A percentile compares a stretch with the other conserved stretches of the same genome.
Evolutionary conservation across 2,888 invertebrate species (phyloP).

Genomic region (Aporophyla nigra): DNA sequence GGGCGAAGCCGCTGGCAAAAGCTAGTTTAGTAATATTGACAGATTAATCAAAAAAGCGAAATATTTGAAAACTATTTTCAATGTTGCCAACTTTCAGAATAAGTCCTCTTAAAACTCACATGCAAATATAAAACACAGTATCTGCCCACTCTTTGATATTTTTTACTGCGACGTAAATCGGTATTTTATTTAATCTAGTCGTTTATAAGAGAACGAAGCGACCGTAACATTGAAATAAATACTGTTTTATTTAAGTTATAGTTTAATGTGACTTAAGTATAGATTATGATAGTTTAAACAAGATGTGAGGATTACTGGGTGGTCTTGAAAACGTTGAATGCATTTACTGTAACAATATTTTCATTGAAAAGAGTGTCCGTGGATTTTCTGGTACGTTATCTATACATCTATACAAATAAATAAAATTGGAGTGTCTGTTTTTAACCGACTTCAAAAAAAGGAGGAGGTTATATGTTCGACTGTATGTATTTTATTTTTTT

Average conservation of each 20-base stretch:
- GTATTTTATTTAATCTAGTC: slow-evolving; percentile 70
- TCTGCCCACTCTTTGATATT: slow-evolving; percentile 55
- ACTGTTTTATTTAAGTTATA: slow-evolving; percentile 51
- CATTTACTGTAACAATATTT: not conserved
- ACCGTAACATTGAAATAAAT: slow-evolving; percentile 68
- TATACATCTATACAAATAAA: too few relatives aligned
- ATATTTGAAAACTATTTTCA: not conserved
- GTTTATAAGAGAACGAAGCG: slow-evolving; percentile 35
- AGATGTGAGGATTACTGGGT: slow-evolving; percentile 5
- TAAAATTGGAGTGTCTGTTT: too few relatives aligned
- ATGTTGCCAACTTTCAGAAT: not conserved
- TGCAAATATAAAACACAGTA: slow-evolving; percentile 21
- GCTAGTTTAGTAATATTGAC: not conserved
- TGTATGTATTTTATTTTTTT: too few relatives aligned
- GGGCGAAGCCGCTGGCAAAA: too few relatives aligned
- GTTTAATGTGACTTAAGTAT: slow-evolving; percentile 32
- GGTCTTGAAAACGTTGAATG: slow-evolving; percentile 25
- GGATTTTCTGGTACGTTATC: too few relatives aligned
- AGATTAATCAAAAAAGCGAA: not conserved
- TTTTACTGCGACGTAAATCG: slow-evolving; percentile 77
- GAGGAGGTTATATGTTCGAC: too few relatives aligned
- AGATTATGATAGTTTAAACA: slow-evolving; percentile 17
- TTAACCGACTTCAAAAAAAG: too few relatives aligned
- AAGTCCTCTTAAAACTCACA: not conserved
- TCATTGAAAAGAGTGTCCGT: too few relatives aligned